Evolutionary conservation across 2,113 vertebrate species (phyloP).

Genomic region (Oreotrochilus melanogaster): DNA sequence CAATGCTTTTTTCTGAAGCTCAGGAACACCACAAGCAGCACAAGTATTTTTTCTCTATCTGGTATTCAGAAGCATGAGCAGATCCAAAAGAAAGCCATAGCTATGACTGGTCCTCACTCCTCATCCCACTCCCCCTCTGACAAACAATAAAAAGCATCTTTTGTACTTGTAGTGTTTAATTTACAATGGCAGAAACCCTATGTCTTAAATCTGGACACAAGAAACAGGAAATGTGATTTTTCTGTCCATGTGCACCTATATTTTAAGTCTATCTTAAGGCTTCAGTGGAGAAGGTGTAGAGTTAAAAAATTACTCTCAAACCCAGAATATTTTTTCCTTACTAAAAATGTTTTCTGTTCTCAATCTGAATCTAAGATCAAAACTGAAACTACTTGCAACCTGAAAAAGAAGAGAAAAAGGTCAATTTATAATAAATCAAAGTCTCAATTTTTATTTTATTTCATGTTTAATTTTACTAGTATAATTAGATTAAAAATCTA

Average conservation of each 20-base stretch:
- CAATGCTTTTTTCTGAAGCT: neutral
- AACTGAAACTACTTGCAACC: neutral
- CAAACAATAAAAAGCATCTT: neutral
- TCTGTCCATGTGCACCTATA: neutral
- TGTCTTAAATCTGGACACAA: neutral
- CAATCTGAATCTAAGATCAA: neutral
- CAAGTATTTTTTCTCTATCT: neutral
- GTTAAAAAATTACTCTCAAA: neutral
- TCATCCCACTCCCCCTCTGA: neutral
- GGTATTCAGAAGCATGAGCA: neutral
- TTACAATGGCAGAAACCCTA: neutral
- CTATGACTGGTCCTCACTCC: neutral
- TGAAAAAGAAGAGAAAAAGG: neutral
- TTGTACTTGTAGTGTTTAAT: neutral
- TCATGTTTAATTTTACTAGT: neutral
- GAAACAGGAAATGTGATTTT: neutral
- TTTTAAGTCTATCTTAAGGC: neutral
- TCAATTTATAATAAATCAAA: neutral
- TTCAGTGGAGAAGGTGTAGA: neutral
- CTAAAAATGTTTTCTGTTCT: neutral
- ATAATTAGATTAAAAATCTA: neutral
- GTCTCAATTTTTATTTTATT: neutral
- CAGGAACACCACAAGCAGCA: neutral
- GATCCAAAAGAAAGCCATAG: neutral
- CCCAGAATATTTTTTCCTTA: neutral